Evolutionary conservation across 1,140 invertebrate genomes (phyloP).

Genomic region (Ruditapes philippinarum): DNA sequence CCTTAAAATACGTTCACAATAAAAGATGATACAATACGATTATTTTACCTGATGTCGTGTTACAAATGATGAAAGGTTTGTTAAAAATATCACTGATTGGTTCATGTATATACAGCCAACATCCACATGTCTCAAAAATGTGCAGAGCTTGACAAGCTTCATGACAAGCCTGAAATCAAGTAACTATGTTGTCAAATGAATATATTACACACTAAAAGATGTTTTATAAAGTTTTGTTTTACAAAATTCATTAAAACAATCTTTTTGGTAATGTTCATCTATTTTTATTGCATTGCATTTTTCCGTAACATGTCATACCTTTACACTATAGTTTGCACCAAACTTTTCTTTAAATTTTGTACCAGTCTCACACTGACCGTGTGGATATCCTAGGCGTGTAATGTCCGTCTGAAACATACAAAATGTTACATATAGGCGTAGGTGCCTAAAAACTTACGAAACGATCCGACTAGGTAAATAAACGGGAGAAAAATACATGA

Average conservation of each 20-base stretch:
- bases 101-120: slow-evolving; percentile 10
- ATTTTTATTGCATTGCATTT: too few species aligned
- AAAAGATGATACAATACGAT: too few species aligned
- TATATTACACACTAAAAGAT: too few species aligned
- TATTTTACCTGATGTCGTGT: background rate
- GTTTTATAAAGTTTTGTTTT: too few species aligned
- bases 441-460: too few species aligned
- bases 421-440: too few species aligned
- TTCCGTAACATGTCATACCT: background rate
- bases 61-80: background rate
- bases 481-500: too few species aligned
- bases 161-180: background rate
- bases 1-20: too few species aligned
- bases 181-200: too few species aligned
- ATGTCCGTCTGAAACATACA: slow-evolving; percentile 2
- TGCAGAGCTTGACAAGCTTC: background rate
- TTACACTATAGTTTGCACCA: background rate
- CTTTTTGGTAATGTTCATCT: too few species aligned
- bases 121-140: background rate
- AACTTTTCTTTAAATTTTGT: background rate
- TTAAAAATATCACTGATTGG: background rate
- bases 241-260: too few species aligned
- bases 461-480: too few species aligned
- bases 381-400: background rate
- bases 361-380: background rate